Evolutionary conservation across 2,888 invertebrate genomes (phyloP), one percentile per base, ranked within the genome.

Genomic region (Trachelus troglodyta): DNA sequence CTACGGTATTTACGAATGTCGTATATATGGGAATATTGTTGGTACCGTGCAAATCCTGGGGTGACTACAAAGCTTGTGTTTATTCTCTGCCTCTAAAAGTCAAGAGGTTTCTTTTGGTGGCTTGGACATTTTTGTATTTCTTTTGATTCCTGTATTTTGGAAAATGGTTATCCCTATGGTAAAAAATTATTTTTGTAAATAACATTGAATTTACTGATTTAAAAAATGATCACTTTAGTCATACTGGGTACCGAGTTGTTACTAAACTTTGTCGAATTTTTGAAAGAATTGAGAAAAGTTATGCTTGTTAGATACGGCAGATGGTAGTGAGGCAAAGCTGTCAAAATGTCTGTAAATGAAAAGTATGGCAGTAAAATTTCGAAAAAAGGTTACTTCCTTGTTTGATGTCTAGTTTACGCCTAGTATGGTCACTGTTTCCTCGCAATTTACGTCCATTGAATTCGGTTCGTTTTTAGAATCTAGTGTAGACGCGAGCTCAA

Each of bases 381-480:
- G n/a, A 23, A 73, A 77, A 77, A 77, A 77, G 40, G 34, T 23
- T 69, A 15, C 23, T 12, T 34, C 33, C 71, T 12, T 34, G 31
- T 31, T 75, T 85, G 83, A 83, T 79, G 81, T 84, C 85, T 85
- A 83, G 84, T 86, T 87, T 84, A 82, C 83, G 85, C 81, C 85
- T 81, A 80, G 85, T 73, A 56, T 75, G 76, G 73, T 75, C 80
- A 74, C 71, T 75, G 71, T 79, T 79, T 80, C 40, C 69, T 77
- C 73, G 80, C 84, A 86, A 88, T 87, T 87, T 82, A 85, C 69
- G 80, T 80, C 80, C 82, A 86, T 88, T 86, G 85, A 84, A 73
- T 75, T 34, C 33, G 71, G 56, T 23, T 56, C 23, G 23, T 56
- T 56, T 23, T 56, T 23, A 56, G 56, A 23, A 9, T 9, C 56